phyloP scores from a whole-genome alignment of 1,140 invertebrate genomes.

The Nomia melanderi region DNA sequence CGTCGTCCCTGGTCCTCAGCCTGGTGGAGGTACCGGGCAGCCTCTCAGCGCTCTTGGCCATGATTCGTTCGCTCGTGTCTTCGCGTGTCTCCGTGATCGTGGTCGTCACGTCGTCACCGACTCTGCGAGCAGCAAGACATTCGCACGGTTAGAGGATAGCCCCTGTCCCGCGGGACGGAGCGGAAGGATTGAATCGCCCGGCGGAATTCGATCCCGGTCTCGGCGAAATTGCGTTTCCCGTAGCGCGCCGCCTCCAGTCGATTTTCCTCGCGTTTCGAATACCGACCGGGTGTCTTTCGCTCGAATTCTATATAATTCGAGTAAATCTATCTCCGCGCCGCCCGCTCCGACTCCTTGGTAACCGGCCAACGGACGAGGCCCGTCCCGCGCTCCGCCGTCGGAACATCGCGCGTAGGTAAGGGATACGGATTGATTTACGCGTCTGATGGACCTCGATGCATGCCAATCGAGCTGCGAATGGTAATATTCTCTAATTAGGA shows the following conservation, averaged over 20 bases:
- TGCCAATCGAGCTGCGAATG: too few species aligned
- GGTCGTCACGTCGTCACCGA: slow-evolving; percentile 75
- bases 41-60: slow-evolving; percentile 78
- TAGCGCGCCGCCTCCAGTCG: background rate
- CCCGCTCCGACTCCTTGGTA: slow-evolving; percentile 8
- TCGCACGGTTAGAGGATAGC: background rate
- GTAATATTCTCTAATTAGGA: too few species aligned
- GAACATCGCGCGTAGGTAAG: background rate
- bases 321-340: slow-evolving; percentile 25
- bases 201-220: background rate
- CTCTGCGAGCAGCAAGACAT: slow-evolving; percentile 57
- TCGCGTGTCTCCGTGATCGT: slow-evolving; percentile 60
- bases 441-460: background rate
- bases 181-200: background rate
- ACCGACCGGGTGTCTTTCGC: background rate
- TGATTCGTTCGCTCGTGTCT: slow-evolving; percentile 64
- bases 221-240: slow-evolving; percentile 6
- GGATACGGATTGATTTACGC: background rate
- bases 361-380: slow-evolving; percentile 16
- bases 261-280: background rate
- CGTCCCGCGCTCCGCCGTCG: background rate
- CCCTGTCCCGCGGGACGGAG: too few species aligned
- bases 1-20: slow-evolving; percentile 84
- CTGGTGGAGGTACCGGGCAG: slow-evolving; percentile 75
- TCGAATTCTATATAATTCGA: background rate